Percentiles rank a stretch among this genome's conserved stretches.
Conservation (phyloP, 2,113 vertebrate genomes). For the Phaetusa simplex region DNA sequence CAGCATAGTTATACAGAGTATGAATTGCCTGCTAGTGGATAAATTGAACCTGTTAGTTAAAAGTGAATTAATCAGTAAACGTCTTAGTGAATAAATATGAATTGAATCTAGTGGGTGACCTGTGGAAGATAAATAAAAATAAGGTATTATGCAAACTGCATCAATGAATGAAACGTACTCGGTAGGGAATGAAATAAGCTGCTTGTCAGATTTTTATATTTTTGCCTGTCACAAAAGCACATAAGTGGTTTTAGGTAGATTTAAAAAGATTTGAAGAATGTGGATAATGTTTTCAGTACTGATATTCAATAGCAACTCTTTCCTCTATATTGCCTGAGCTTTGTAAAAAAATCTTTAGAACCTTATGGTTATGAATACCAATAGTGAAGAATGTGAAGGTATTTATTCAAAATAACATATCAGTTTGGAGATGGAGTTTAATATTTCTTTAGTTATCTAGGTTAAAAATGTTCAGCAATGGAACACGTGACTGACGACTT, state of each 20-base stretch:
- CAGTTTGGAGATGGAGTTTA: not conserved
- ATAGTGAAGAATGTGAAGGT: not conserved
- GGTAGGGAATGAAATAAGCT: not conserved
- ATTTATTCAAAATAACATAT: not conserved
- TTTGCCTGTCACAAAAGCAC: not conserved
- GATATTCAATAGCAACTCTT: not conserved
- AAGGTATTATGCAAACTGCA: not conserved
- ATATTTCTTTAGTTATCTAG: not conserved
- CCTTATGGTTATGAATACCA: not conserved
- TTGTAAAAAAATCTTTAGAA: not conserved
- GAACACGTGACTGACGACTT: not conserved
- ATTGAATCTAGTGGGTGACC: not conserved
- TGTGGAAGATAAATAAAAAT: not conserved
- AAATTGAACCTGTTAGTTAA: not conserved
- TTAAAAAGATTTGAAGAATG: not conserved
- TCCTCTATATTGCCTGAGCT: not conserved
- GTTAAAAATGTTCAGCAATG: not conserved
- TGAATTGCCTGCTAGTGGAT: not conserved
- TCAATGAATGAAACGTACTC: not conserved
- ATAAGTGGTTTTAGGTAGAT: not conserved
- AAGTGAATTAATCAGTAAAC: not conserved
- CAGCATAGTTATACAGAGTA: not conserved
- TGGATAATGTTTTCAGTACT: not conserved
- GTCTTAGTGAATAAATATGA: not conserved
- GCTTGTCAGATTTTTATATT: not conserved